Conservation (phyloP, 2,113 vertebrate species). For the Columba livia region DNA sequence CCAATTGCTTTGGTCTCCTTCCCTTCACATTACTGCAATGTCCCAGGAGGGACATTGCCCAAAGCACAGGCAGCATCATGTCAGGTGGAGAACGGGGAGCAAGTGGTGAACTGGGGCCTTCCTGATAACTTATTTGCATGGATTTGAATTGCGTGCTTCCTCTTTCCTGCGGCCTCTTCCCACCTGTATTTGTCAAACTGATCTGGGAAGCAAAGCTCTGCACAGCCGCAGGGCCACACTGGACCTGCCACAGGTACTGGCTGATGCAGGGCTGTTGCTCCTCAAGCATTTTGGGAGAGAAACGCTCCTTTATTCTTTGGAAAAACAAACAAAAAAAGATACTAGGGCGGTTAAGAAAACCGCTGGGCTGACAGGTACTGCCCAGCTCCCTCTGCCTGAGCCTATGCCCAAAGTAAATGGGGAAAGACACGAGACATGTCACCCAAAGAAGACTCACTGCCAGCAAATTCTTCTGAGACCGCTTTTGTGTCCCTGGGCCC, state of each 20-base stretch:
- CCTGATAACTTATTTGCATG: not conserved
- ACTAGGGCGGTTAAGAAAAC: not conserved
- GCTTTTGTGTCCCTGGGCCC: not conserved
- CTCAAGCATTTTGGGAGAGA: not conserved
- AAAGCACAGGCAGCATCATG: not conserved
- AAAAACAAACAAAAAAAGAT: not conserved
- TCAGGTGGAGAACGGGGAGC: not conserved
- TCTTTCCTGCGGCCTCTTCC: not conserved
- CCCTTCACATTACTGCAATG: not conserved
- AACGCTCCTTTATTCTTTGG: not conserved
- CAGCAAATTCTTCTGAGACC: not conserved
- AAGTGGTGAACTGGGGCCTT: not conserved
- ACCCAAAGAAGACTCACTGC: not conserved
- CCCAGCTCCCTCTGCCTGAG: not conserved
- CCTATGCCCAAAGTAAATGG: not conserved
- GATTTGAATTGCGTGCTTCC: not conserved
- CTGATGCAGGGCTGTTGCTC: not conserved
- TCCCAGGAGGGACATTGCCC: not conserved
- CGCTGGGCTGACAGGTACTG: rapidly evolving
- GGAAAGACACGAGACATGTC: not conserved
- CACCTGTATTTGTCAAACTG: not conserved
- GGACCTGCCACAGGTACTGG: not conserved
- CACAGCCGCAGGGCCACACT: not conserved
- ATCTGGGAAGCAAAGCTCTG: not conserved
- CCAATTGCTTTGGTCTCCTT: not conserved